Base-by-base conservation (phyloP, 2,888 invertebrate species). In the Oithona nana region DNA sequence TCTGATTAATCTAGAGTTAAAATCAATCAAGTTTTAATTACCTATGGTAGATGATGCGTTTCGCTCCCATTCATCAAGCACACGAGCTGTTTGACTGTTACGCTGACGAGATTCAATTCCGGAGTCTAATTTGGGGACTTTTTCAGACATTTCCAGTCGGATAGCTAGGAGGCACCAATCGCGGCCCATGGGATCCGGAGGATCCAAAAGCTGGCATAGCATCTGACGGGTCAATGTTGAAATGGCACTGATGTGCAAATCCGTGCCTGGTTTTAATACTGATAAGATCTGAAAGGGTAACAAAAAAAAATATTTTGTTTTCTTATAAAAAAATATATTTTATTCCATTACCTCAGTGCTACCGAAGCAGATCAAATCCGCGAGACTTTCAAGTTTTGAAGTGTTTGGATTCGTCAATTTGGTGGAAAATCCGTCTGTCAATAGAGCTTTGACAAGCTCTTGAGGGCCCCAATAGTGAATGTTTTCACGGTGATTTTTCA, bases 321-420 rank as follows among this genome's bases (percentile, higher is more conserved):
- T 39, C n/a, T n/a, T n/a, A n/a, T n/a, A n/a, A 11, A 39, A 6
- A 16, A 39, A 39, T 39, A 39, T 39, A 51, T 22, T 20, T 1
- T 72, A 73, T 57, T 58, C n/a, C n/a, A n/a, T n/a, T n/a, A 78
- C 74, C 66, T 77, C 76, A n/a, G 72, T 70, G 16, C 73, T 72
- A 68, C 80, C 79, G 69, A 81, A 79, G 68, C 79, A 78, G 13
- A 81, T 72, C 48, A 82, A 71, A 66, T 79, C 77, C 4, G 76
- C 72, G 64, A 82, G 74, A 28, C 77, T 74, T 68, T 82, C 82
- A 30, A 75, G 73, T 62, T 74, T 73, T 52, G 77, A 75, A 3
- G 74, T 74, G 62, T 74, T 71, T 26, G 73, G 73, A 66, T 79
- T 76, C 55, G 70, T 71, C 11, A 79, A 71, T 11, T 70, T 66